Conservation (phyloP, 2,888 invertebrate species). For the Phragmatobia fuliginosa region DNA sequence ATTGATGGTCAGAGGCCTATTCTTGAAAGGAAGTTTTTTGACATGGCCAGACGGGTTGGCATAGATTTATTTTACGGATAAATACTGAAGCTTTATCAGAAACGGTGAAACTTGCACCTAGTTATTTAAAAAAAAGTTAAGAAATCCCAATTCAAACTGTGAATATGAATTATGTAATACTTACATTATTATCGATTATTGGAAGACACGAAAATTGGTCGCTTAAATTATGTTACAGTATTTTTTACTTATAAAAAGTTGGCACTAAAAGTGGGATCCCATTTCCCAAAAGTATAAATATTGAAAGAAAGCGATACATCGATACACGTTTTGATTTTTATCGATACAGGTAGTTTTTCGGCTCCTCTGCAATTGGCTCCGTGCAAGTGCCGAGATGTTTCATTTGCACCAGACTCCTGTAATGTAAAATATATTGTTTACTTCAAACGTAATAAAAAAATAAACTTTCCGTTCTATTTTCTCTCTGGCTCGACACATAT, state of each 20-base stretch:
- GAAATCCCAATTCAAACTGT: conserved; percentile 32
- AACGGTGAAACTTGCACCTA: too few species aligned
- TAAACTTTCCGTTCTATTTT: too few species aligned
- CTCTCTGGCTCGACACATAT: too few species aligned
- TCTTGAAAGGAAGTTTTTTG: too few species aligned
- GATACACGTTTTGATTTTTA: conserved; percentile 63
- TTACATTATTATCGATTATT: conserved; percentile 49
- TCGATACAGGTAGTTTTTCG: conserved; percentile 94
- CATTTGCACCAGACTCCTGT: conserved; percentile 90
- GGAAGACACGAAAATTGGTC: conserved; percentile 64
- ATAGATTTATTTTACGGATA: too few species aligned
- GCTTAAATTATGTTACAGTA: conserved; percentile 55
- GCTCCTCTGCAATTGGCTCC: conserved; percentile 93
- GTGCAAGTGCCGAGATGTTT: conserved; percentile 95
- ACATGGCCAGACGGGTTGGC: too few species aligned
- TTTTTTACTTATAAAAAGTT: conserved; percentile 60
- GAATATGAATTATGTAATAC: conserved; percentile 33
- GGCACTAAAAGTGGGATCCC: conserved; percentile 71
- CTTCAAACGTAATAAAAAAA: too few species aligned
- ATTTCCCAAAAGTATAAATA: conserved; percentile 56
- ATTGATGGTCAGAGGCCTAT: too few species aligned
- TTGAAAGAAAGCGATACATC: conserved; percentile 63
- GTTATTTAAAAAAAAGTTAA: conserved; percentile 14
- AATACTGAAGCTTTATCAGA: too few species aligned
- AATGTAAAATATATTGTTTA: conserved; percentile 44